Evolutionary conservation across 2,113 vertebrate species (phyloP), one percentile per base, ranked within the genome.

Genomic region (Notothenia coriiceps): DNA sequence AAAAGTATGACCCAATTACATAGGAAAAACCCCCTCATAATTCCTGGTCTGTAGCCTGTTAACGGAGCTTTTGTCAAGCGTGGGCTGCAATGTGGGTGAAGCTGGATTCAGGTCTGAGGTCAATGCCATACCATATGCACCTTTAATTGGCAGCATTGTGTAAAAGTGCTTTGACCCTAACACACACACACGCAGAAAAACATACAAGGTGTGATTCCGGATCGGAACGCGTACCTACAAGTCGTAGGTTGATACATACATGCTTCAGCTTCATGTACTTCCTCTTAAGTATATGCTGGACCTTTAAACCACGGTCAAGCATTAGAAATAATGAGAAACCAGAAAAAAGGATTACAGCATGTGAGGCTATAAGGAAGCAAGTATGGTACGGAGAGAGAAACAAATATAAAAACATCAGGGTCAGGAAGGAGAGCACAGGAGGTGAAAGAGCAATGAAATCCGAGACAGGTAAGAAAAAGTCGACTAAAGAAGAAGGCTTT

Each of bases 71-170:
- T 14, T 2, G 20, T 57, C 4, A 25, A 40, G 22, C 2, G 13
- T 70, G 29, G 52, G 61, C 66, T n/a, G 51, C n/a, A 29, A 20
- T 35, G 54, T 66, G 40, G 10, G 46, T 47, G 35, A 68, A 54
- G 18, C 14, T 18, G 14, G 22, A 9, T 50, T 50, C 17, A 44
- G 60, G 66, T 46, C 20, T 18, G 25, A 79, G 68, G 35, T 76
- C 44, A 35, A 12, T 9, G 57, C 57, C 40, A 35, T 2, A 59
- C 33, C n/a, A 80, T 79, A 82, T 68, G 17, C 64, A 67, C 64
- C 52, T 80, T 74, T 71, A 86, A 87, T 85, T 79, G 75, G 52
- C 25, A 74, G 51, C 1, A 18, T 83, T 82, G 65, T 49, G 75
- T 69, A 6, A 66, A 54, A 50, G 56, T 51, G 69, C 69, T 66